Evolutionary conservation across 30 jellyfish, hydroid and myxozoan species (phyloP), one percentile per base, ranked within the genome.

Genomic region (Nemopilema nomurai): DNA sequence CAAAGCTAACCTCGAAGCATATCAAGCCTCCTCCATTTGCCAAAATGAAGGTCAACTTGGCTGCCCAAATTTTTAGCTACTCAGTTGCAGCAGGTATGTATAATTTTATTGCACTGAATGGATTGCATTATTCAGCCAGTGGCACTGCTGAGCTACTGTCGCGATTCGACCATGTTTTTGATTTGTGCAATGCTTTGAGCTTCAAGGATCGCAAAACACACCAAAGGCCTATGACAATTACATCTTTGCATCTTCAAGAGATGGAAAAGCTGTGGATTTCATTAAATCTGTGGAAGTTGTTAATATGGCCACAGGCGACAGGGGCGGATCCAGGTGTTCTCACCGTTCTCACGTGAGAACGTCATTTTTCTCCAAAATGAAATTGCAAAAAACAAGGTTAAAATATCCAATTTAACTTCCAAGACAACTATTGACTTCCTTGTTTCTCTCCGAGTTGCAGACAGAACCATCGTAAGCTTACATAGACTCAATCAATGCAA

Each of bases 31-130:
- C 62, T 21, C 63, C 31, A 6, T 85, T 85, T 75, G 52, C 82
- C 21, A 75, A 85, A 50, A 66, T 85, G 88, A 33, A 75, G 49
- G 87, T 85, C 22, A 85, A 85, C 24, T 74, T 85, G n/a, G 87
- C 81, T 3, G n/a, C n/a, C n/a, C n/a, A n/a, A n/a, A n/a, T n/a
- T n/a, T n/a, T n/a, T n/a, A n/a, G n/a, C 57, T 13, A 62, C 83
- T 69, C 87, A 0, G 88, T 85, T 27, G 91, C 76, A 3, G 88
- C 93, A 27, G 89, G 67, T 4, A 86, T 86, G n/a, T 0, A 51
- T 52, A 72, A 69, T 1, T 69, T 69, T 83, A 86, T 70, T 53
- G 83, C 85, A 7, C 67, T 84, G 20, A 28, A 84, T 31, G 93
- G 93, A 19, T 25, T 84, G 49, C 87, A 87, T 1, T n/a, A 51